Base-by-base conservation (phyloP, 2,113 vertebrate genomes). In the Promerops cafer region DNA sequence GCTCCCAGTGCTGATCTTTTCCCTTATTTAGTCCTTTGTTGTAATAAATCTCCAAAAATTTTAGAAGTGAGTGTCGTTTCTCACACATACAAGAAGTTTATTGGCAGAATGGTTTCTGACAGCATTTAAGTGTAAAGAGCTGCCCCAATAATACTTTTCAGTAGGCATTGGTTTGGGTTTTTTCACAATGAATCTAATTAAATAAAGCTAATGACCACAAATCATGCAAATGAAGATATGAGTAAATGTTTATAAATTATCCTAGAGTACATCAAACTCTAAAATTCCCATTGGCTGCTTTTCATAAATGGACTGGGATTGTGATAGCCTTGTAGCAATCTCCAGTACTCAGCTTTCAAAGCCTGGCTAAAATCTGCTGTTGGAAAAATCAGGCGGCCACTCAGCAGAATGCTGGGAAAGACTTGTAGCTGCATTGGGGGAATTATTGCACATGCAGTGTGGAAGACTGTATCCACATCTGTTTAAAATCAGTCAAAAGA, bases 81-180 rank as follows among this genome's bases (percentile, higher is more conserved):
- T n/a, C n/a, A n/a, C n/a, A n/a, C n/a, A n/a, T 53, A 53, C 7
- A 47, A 70, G n/a, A 70, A 39, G 1, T 49, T 75, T 80, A 24
- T 61, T 49, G 42, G 8, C 17, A 56, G 60, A 64, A 74, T 64
- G 2, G 0, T 45, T 93, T 82, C 65, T 82, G 79, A 40, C 11
- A 37, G 15, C 5, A 65, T 21, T 49, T 49, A 65, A 74, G 4
- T 1, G 0, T 15, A 31, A 81, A 56, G 18, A 35, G 5, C 37
- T 79, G 7, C 31, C 15, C 16, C 20, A 64, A 17, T 54, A 61
- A 50, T 9, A 64, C 17, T 54, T 10, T 33, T 88, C 27, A 45
- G 31, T 22, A 65, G 16, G 18, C 18, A 54, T 54, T 1, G 0
- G 2, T 47, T 56, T 42, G 3, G 2, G 0, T 26, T 49, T 53